phyloP scores from a whole-genome alignment of 2,113 vertebrate species.

The Thunnus thynnus region DNA sequence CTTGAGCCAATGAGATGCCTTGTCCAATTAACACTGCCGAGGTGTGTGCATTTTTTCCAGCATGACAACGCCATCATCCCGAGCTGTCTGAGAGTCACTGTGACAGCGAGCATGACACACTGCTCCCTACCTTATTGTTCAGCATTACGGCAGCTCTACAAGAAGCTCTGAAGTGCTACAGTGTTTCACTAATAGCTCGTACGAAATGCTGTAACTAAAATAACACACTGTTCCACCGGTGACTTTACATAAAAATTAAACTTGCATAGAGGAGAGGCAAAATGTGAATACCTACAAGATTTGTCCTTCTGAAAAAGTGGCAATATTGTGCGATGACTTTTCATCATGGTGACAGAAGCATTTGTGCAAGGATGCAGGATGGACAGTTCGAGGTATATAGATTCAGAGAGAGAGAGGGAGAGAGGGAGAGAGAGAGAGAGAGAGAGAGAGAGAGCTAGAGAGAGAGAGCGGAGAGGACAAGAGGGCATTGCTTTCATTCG shows the following conservation, averaged over 20 bases:
- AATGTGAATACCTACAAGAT: not conserved
- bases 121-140: slow-evolving; percentile 30
- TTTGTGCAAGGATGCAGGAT: slow-evolving; percentile 33
- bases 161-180: not conserved
- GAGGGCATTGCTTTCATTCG: slow-evolving; percentile 88
- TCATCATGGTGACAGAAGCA: slow-evolving; percentile 27
- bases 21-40: slow-evolving; percentile 83
- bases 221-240: not conserved
- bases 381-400: slow-evolving; percentile 32
- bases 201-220: not conserved
- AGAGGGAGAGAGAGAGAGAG: slow-evolving; percentile 29
- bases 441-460: slow-evolving; percentile 12
- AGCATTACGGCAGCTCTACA: slow-evolving; percentile 6
- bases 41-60: slow-evolving; percentile 73
- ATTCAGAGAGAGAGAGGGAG: slow-evolving; percentile 7
- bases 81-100: slow-evolving; percentile 49
- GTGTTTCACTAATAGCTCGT: slow-evolving; percentile 1
- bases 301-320: not conserved
- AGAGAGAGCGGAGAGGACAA: slow-evolving; percentile 57
- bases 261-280: not conserved
- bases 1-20: slow-evolving; percentile 81
- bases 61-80: slow-evolving; percentile 69
- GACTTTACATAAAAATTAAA: not conserved
- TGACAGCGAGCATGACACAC: slow-evolving; percentile 64
- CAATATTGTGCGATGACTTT: slow-evolving; percentile 20